These are phyloP conservation scores for Macrobrachium nipponense DNA, from an alignment of 1,140 invertebrate genomes.

Conservation along the genomic window DNA sequence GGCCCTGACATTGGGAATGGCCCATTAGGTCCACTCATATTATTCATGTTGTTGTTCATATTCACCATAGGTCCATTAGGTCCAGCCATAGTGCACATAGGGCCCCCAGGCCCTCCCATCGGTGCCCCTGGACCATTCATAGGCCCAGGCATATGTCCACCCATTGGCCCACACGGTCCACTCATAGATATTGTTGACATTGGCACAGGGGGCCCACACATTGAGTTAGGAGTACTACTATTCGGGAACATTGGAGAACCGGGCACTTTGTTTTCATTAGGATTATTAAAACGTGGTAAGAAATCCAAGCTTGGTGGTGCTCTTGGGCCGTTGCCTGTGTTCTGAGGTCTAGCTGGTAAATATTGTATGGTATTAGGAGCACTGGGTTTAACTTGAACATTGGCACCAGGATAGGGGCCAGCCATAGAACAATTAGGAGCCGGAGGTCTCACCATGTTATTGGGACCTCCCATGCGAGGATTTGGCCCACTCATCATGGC, in stretches of 20 bases:
- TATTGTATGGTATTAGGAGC: constrained; percentile 98
- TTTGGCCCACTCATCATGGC: constrained; percentile 65
- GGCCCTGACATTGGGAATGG: constrained; percentile 65
- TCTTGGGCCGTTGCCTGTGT: constrained; percentile 74
- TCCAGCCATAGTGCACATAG: constrained; percentile 63
- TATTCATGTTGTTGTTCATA: constrained; percentile 62
- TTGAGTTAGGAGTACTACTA: constrained; percentile 62
- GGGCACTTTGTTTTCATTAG: constrained; percentile 65
- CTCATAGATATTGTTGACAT: constrained; percentile 63
- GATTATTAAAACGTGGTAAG: constrained; percentile 84
- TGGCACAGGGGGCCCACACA: constrained; percentile 63
- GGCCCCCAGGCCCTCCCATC: constrained; percentile 65
- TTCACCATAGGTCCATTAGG: constrained; percentile 67
- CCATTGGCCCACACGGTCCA: constrained; percentile 64
- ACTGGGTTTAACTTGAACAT: constrained; percentile 93
- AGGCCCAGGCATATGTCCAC: constrained; percentile 64
- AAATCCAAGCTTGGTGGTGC: constrained; percentile 93
- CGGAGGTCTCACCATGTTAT: constrained; percentile 64
- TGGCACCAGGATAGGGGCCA: constrained; percentile 73
- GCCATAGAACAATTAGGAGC: constrained; percentile 64
- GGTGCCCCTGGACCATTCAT: constrained; percentile 66
- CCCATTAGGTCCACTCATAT: constrained; percentile 65
- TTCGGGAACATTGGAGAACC: constrained; percentile 57
- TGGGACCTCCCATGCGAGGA: constrained; percentile 70
- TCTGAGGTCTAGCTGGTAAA: constrained; percentile 88